These are phyloP conservation scores for Ochropacha duplaris DNA, from an alignment of 2,888 invertebrate species.

Conservation along the genomic window DNA sequence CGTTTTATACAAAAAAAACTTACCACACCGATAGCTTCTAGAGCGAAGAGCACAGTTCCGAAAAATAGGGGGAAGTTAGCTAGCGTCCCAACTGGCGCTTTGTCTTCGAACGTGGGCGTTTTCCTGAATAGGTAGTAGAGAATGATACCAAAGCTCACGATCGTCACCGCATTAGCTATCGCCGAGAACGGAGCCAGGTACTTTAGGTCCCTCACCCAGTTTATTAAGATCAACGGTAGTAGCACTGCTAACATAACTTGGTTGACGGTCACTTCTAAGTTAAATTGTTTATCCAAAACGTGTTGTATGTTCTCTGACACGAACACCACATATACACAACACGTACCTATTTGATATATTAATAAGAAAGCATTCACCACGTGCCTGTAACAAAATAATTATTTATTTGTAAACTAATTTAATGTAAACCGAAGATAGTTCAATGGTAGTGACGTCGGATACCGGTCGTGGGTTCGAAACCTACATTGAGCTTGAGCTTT, in stretches of 20 bases:
- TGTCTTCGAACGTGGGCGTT: constrained; percentile 84
- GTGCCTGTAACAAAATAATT: constrained; percentile 81
- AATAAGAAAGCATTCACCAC: constrained; percentile 89
- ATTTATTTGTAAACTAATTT: neutral
- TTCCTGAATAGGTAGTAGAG: constrained; percentile 92
- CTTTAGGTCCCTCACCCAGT: constrained; percentile 93
- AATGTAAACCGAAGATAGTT: constrained; percentile 1
- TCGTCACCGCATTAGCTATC: constrained; percentile 92
- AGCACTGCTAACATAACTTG: constrained; percentile 89
- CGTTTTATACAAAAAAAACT: neutral
- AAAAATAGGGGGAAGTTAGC: constrained; percentile 94
- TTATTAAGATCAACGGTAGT: constrained; percentile 89
- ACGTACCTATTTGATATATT: constrained; percentile 96
- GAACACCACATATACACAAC: constrained; percentile 98
- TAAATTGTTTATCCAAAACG: constrained; percentile 82
- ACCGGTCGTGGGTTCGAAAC: no score
- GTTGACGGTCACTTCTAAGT: constrained; percentile 78
- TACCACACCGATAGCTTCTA: constrained; percentile 97
- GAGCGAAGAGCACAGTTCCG: constrained; percentile 97
- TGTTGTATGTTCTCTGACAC: constrained; percentile 92
- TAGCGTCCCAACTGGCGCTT: constrained; percentile 85
- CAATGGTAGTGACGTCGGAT: no score
- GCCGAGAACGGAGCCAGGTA: constrained; percentile 95
- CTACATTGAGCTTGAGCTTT: no score
- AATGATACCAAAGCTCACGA: constrained; percentile 92